phyloP scores from a whole-genome alignment of 1,140 invertebrate species.

The Drosophila tropicalis region DNA sequence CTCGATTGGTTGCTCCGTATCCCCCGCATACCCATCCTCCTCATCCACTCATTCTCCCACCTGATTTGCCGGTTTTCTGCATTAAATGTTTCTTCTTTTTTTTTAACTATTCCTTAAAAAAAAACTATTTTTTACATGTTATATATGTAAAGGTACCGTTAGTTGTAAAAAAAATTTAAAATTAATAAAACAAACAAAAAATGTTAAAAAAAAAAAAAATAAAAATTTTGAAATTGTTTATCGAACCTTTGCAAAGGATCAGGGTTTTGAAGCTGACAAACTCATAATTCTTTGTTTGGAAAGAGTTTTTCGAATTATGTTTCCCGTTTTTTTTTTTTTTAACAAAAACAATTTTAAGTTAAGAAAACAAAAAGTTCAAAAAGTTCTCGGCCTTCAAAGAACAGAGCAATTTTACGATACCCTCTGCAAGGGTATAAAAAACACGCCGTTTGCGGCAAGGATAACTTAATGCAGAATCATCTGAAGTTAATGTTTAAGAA shows the following conservation, averaged over 20 bases:
- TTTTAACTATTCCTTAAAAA: conserved; percentile 78
- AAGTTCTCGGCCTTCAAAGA: too few species aligned
- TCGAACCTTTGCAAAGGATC: too few species aligned
- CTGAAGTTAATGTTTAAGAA: too few species aligned
- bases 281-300: neutral
- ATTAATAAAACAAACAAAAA: conserved; percentile 41
- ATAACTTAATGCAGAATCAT: too few species aligned
- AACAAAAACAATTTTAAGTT: too few species aligned
- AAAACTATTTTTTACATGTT: conserved; percentile 79
- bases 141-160: conserved; percentile 82
- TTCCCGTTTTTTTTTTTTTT: too few species aligned
- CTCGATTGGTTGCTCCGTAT: conserved; percentile 24
- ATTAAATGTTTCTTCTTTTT: conserved; percentile 56
- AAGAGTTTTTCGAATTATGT: too few species aligned
- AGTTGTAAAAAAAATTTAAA: conserved; percentile 65
- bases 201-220: conserved; percentile 26
- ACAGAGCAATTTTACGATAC: too few species aligned
- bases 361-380: too few species aligned
- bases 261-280: too few species aligned
- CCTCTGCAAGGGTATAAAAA: too few species aligned
- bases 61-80: conserved; percentile 27
- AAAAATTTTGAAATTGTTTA: neutral
- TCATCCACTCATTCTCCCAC: neutral
- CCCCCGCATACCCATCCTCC: neutral
- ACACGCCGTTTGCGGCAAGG: too few species aligned